Percentiles rank a stretch among this genome's conserved stretches.
These are phyloP conservation scores for Enteromius fasciolatus DNA, from an alignment of 2,797 vertebrate species.

Conservation along the genomic window DNA sequence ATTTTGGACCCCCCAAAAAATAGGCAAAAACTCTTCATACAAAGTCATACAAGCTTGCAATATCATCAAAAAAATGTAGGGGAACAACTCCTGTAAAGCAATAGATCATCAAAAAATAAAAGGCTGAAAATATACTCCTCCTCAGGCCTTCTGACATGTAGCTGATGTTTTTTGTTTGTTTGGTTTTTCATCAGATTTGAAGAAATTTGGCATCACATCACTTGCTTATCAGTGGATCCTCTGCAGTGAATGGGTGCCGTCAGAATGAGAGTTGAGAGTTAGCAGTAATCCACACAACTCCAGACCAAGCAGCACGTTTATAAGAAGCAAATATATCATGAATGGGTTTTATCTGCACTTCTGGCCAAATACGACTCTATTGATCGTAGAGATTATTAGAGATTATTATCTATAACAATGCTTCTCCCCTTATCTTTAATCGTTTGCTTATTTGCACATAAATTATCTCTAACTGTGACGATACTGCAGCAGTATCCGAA, in stretches of 20 bases:
- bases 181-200: not conserved
- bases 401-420: not conserved
- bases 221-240: not conserved
- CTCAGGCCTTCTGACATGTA: not conserved
- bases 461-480: slow-evolving; percentile 48
- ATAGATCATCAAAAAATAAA: not conserved
- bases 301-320: not conserved
- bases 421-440: not conserved
- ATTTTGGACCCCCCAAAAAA: not conserved
- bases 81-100: not conserved
- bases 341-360: not conserved
- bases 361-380: not conserved
- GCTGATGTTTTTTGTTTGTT: not conserved
- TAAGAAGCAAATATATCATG: not conserved
- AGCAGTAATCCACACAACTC: not conserved
- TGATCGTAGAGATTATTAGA: too few relatives aligned
- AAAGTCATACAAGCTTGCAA: not conserved
- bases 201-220: not conserved
- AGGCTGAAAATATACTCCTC: not conserved
- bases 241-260: not conserved
- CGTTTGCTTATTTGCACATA: not conserved
- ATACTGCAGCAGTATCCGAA: slow-evolving; percentile 53
- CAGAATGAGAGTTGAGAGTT: not conserved
- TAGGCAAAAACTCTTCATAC: not conserved
- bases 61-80: not conserved